Evolutionary conservation across 2,888 invertebrate species (phyloP), one percentile per base, ranked within the genome.

Genomic region (Dione juno): DNA sequence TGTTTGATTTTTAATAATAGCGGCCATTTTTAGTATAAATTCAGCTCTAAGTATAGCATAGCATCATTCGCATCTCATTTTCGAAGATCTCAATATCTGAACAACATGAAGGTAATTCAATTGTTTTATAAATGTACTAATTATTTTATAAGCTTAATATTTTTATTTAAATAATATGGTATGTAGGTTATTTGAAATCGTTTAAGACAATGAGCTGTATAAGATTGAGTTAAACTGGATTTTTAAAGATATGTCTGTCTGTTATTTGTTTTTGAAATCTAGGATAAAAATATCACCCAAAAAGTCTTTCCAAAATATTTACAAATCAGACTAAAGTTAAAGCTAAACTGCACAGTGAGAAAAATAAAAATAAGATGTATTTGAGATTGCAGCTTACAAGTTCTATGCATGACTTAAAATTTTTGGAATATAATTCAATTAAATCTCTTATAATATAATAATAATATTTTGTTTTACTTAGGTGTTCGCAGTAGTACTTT

Each of bases 51-150:
- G 54, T 58, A 28, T 7, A 3, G 50, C 13, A 21, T 45, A 63
- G 37, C 82, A 89, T 85, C 88, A 90, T 84, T 88, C 82, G 19
- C 76, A 76, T 74, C 75, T 58, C 63, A 53, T 73, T 82, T 80
- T 80, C 79, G 75, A 81, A 81, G 87, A 90, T 88, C 87, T 89
- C 87, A 87, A 72, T 71, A 73, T 68, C 65, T 70, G 71, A 65
- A 74, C 81, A 86, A 79, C 63, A 92, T 92, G 91, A 88, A 89
- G 92, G 92, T 91, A 87, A 75, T 48, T 52, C 52, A 40, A 45
- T 58, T 59, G 50, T 58, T 48, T 45, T 57, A 59, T 50, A 40
- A 50, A 64, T 50, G 50, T 63, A 41, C 40, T 63, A 35, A 40
- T 13, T 7, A 16, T 37, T 57, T 57, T 7, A 16, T 28, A 19